These are phyloP conservation scores for Caenorhabditis latens DNA, from an alignment of 1,140 invertebrate genomes.

Conservation along the genomic window DNA sequence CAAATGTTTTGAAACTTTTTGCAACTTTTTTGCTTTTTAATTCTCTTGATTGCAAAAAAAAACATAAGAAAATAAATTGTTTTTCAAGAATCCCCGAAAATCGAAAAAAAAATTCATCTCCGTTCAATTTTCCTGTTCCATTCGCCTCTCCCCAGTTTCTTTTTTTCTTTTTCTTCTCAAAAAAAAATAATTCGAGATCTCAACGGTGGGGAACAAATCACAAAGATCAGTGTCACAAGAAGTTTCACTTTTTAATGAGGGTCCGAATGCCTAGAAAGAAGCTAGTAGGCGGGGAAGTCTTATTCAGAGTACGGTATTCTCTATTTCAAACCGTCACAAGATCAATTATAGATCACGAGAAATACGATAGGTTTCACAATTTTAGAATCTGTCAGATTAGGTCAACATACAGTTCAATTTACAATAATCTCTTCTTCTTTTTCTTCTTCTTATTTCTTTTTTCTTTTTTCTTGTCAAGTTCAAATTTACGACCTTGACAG, in stretches of 20 bases:
- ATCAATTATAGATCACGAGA: too few relatives aligned
- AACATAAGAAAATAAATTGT: too few relatives aligned
- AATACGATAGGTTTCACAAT: neutral
- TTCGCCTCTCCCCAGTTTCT: neutral
- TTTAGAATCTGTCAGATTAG: neutral
- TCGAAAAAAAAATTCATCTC: neutral
- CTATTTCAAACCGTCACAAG: neutral
- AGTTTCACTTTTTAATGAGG: conserved; percentile 19
- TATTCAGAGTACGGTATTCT: neutral
- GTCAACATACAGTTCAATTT: neutral
- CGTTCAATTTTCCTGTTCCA: neutral
- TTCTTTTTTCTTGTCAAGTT: neutral
- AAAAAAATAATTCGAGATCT: too few relatives aligned
- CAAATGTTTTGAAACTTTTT: too few relatives aligned
- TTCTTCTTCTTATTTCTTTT: neutral
- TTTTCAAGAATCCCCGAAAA: too few relatives aligned
- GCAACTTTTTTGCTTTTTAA: too few relatives aligned
- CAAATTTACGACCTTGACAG: neutral
- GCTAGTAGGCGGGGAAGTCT: too few relatives aligned
- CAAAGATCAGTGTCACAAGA: conserved; percentile 40
- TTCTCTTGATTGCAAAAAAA: too few relatives aligned
- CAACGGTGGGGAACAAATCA: neutral
- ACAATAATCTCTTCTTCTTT: conserved; percentile 1
- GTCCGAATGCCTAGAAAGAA: neutral
- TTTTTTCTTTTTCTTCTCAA: neutral